Conservation (phyloP, 2,797 vertebrate genomes). For the Liparis tanakae region DNA sequence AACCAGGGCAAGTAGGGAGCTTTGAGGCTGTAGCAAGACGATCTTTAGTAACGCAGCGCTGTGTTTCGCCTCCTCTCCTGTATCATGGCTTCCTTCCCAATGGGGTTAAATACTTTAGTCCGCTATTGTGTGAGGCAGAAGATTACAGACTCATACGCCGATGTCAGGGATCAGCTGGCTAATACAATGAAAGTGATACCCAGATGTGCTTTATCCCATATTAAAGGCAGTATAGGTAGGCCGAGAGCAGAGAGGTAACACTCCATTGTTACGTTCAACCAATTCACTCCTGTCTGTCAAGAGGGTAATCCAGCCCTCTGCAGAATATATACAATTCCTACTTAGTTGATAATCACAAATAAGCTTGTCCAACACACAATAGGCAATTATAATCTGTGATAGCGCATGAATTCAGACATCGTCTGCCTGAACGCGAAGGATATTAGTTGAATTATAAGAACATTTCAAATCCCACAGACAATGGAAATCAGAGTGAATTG, state of each 20-base stretch:
- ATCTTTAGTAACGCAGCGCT: slow-evolving; percentile 48
- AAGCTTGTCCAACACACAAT: slow-evolving; percentile 66
- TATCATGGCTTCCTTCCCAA: slow-evolving; percentile 72
- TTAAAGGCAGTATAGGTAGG: slow-evolving; percentile 68
- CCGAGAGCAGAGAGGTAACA: slow-evolving; percentile 57
- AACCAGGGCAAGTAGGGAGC: slow-evolving; percentile 76
- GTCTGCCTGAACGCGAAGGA: slow-evolving; percentile 23
- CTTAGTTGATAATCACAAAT: slow-evolving; percentile 67
- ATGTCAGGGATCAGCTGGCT: slow-evolving; percentile 83
- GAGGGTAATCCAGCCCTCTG: slow-evolving; percentile 48
- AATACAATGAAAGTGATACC: slow-evolving; percentile 79
- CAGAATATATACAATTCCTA: slow-evolving; percentile 54
- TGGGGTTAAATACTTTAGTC: slow-evolving; percentile 80
- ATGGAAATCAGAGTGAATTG: slow-evolving; percentile 72
- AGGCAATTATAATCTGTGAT: slow-evolving; percentile 71
- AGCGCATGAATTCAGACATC: slow-evolving; percentile 49
- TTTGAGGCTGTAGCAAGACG: slow-evolving; percentile 69
- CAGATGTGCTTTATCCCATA: slow-evolving; percentile 75
- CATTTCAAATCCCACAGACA: slow-evolving; percentile 55
- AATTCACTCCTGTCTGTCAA: slow-evolving; percentile 65
- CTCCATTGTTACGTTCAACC: slow-evolving; percentile 56
- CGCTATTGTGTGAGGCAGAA: slow-evolving; percentile 78
- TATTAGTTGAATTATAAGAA: slow-evolving; percentile 54
- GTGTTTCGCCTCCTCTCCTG: slow-evolving; percentile 62
- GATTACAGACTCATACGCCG: slow-evolving; percentile 85